Percentiles rank a stretch among this genome's conserved stretches.
Conservation (phyloP, 2,888 invertebrate species). For the Zygaena filipendulae region DNA sequence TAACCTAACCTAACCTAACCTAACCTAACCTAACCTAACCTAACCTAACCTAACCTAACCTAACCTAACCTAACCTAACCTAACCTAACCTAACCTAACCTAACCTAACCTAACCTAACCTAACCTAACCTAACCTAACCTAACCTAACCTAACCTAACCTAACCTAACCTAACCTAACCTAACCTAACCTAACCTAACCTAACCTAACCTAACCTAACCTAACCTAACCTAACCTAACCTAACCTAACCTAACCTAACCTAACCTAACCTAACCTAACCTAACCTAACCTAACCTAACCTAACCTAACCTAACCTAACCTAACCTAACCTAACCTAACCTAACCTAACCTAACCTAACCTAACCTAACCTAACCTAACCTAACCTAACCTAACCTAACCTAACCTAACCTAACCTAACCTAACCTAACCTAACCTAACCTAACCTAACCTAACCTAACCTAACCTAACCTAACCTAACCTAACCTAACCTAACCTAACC, state of each 20-base stretch:
- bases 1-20: too few species aligned
- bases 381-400: slow-evolving; percentile 10
- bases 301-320: slow-evolving; percentile 10
- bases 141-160: slow-evolving; percentile 16
- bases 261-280: slow-evolving; percentile 19
- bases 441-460: slow-evolving; percentile 8
- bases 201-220: slow-evolving; percentile 15
- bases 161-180: slow-evolving; percentile 17
- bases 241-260: slow-evolving; percentile 19
- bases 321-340: slow-evolving; percentile 10
- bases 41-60: too few species aligned
- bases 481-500: slow-evolving; percentile 7
- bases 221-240: slow-evolving; percentile 15
- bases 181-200: slow-evolving; percentile 17
- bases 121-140: slow-evolving; percentile 17
- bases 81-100: slow-evolving; percentile 15
- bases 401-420: slow-evolving; percentile 9
- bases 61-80: slow-evolving; percentile 13
- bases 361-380: slow-evolving; percentile 9
- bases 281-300: slow-evolving; percentile 18
- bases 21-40: too few species aligned
- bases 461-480: slow-evolving; percentile 8
- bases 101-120: slow-evolving; percentile 11
- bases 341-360: slow-evolving; percentile 10
- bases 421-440: slow-evolving; percentile 7